phyloP scores from a whole-genome alignment of 1,140 invertebrate genomes.

The Ips nitidus region DNA sequence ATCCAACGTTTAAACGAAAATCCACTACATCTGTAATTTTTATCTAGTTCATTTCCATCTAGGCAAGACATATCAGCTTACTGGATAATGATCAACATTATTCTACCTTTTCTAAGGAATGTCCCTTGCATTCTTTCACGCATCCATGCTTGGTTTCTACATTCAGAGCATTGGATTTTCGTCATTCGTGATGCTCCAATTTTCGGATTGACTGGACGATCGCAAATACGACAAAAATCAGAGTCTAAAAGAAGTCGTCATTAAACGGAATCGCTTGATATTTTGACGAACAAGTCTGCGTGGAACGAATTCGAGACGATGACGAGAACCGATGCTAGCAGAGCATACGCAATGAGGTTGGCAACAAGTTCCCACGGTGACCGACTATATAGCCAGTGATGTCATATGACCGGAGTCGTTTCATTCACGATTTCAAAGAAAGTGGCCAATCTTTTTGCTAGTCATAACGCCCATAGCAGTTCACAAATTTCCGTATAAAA shows the following conservation, averaged over 20 bases:
- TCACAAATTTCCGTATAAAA: not conserved
- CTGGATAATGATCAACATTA: conserved; percentile 18
- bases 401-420: conserved; percentile 25
- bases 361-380: conserved; percentile 27
- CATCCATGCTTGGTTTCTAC: too few relatives aligned
- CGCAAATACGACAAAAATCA: conserved; percentile 2
- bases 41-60: conserved; percentile 28
- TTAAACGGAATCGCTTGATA: conserved; percentile 33
- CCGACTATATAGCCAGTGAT: conserved; percentile 22
- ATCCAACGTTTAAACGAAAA: conserved; percentile 32
- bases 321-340: conserved; percentile 14
- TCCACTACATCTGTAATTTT: conserved; percentile 27
- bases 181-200: too few relatives aligned
- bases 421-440: conserved; percentile 21
- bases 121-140: not conserved
- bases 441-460: conserved; percentile 13
- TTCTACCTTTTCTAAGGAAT: not conserved
- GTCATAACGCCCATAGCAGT: not conserved
- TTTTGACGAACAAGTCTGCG: conserved; percentile 31
- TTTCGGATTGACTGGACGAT: not conserved
- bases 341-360: conserved; percentile 31
- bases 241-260: conserved; percentile 29
- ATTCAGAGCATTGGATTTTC: too few relatives aligned
- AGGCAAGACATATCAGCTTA: conserved; percentile 21
- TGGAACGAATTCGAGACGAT: conserved; percentile 32